Evolutionary conservation across 2,888 invertebrate species (phyloP), one percentile per base, ranked within the genome.

Genomic region (Scaptomyza tumidula): DNA sequence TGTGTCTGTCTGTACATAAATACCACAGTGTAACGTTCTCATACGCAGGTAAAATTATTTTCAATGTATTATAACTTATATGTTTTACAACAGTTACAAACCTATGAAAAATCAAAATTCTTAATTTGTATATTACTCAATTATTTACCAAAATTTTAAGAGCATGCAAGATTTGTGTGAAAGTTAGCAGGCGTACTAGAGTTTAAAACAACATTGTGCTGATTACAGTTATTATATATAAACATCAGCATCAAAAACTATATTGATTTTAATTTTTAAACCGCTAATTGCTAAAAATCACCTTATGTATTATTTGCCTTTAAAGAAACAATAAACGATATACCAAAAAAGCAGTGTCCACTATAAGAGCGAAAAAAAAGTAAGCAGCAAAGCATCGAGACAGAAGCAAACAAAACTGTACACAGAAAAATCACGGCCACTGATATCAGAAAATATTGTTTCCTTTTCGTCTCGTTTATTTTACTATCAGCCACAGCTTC

Each of bases 291-390:
- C 59, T 67, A 64, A 66, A 50, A 48, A 67, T 58, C 56, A 71
- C 58, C 76, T 71, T 53, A 71, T 83, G 88, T 88, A 88, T 83
- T 83, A 83, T 70, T 83, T 86, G 74, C 80, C 80, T 70, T 79
- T 50, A 67, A 81, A 67, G 53, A 68, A 57, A 61, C 71, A 82
- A 88, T 83, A 83, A 88, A 82, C 35, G 31, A 61, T 65, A 70
- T 70, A 78, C 48, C 54, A 73, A 73, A 57, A 4, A 24, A 50
- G 19, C n/a, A 9, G 14, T 35, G 11, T 35, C 33, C 24, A 24
- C 1, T 24, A 37, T n/a, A 1, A 2, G 6, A 13, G 35, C 13
- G 27, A 19, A 19, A 19, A 19, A 19, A 19, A 19, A 19, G 19
- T 29, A 29, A 29, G 27, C 27, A 29, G 27, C 27, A 29, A 6